phyloP scores from a whole-genome alignment of 2,797 vertebrate genomes.

The Notolabrus celidotus region DNA sequence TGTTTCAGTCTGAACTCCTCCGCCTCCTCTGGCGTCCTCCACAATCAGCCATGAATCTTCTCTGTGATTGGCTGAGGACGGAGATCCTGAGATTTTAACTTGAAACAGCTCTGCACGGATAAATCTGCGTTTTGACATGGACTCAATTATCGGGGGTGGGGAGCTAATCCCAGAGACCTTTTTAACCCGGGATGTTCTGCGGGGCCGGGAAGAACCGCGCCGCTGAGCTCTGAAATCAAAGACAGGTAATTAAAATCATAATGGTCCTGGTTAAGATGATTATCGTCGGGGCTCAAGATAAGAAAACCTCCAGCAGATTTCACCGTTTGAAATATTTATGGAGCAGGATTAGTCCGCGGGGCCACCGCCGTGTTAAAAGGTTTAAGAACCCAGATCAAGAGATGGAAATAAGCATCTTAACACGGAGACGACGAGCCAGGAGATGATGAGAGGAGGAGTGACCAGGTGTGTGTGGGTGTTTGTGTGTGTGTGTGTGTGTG shows the following conservation, averaged over 20 bases:
- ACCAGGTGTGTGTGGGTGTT: conserved; percentile 49
- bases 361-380: conserved; percentile 76
- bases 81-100: conserved; percentile 61
- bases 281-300: conserved; percentile 78
- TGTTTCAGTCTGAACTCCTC: neutral
- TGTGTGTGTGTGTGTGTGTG: conserved; percentile 17
- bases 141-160: conserved; percentile 71
- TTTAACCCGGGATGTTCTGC: conserved; percentile 70
- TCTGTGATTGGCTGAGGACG: conserved; percentile 49
- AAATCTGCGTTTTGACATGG: conserved; percentile 71
- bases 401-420: conserved; percentile 76
- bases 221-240: conserved; percentile 79
- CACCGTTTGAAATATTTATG: conserved; percentile 82
- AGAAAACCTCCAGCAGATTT: conserved; percentile 81
- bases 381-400: conserved; percentile 81
- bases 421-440: conserved; percentile 57
- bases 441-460: conserved; percentile 33
- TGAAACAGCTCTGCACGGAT: conserved; percentile 64
- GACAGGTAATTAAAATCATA: conserved; percentile 84
- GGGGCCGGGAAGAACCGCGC: conserved; percentile 73
- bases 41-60: conserved; percentile 43
- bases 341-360: conserved; percentile 78
- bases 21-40: conserved; percentile 25
- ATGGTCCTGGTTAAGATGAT: conserved; percentile 84
- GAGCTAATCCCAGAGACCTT: conserved; percentile 74